Evolutionary conservation across 2,888 invertebrate species (phyloP), one percentile per base, ranked within the genome.

Genomic region (Choristoneura rosaceana): DNA sequence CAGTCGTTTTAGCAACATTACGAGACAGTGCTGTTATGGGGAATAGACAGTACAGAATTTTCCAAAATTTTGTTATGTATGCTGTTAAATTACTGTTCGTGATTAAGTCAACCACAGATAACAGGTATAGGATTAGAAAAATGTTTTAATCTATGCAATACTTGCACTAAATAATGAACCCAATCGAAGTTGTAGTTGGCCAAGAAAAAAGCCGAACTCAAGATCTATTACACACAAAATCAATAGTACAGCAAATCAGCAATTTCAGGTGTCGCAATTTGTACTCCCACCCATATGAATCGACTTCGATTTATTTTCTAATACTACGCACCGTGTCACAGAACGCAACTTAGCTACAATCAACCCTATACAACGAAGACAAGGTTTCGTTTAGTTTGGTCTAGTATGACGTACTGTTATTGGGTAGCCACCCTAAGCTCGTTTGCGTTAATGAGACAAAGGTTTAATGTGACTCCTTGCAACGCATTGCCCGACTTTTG

Each of bases 381-480:
- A 62, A 67, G 66, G 61, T 67, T 67, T 8, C 5, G 14, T 45
- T 66, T 62, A 5, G 9, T 0, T 66, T 55, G 9, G 14, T 43
- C 17, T 14, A 0, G 17, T 12, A 50, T 71, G 60, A 60, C 45
- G 15, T 65, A 70, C 25, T 60, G 43, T 10, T 71, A 62, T 41
- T 12, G 25, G 50, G 61, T 62, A 38, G 45, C 25, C 52, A 70
- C 60, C 60, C 33, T 58, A 4, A 55, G 71, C 61, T 62, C 67
- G 67, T 67, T 71, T 66, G 15, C 62, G 38, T 71, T 71, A 71
- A 71, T 67, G 71, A 71, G 71, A 71, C 71, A 65, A 60, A 50
- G 71, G 62, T 58, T 62, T 62, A 65, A 60, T 62, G 55, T 34
- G 47, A 34, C 34, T 64, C 47, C 67, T 62, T 15, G 17, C 12